A percentile compares a stretch with the other conserved stretches of the same genome.
phyloP scores from a whole-genome alignment of 2,113 vertebrate genomes.

The Aramus guarauna region DNA sequence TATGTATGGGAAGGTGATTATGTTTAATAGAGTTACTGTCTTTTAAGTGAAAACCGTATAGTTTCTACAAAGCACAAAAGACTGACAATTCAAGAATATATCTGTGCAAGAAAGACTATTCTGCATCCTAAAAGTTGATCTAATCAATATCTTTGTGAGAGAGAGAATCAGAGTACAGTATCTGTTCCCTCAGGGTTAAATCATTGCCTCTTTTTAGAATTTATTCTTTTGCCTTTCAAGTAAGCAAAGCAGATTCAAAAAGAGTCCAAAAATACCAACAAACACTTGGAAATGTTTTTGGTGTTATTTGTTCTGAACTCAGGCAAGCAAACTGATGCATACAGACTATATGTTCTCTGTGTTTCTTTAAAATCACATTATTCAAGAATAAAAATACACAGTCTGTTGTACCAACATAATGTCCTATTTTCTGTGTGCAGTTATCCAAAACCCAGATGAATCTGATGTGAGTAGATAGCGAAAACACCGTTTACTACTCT shows the following conservation, averaged over 20 bases:
- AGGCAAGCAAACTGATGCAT: background rate
- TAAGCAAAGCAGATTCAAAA: background rate
- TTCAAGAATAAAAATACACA: background rate
- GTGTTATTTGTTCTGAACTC: background rate
- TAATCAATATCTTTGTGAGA: background rate
- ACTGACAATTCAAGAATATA: background rate
- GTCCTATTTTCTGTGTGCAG: background rate
- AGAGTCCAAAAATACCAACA: background rate
- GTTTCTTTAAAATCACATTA: background rate
- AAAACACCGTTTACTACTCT: constrained; percentile 25
- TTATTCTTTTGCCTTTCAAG: background rate
- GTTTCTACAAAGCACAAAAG: background rate
- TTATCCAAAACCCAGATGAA: background rate
- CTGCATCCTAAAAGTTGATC: background rate
- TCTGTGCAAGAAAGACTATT: background rate
- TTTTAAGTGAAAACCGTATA: background rate
- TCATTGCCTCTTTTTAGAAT: background rate
- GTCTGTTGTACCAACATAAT: background rate
- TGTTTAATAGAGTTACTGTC: background rate
- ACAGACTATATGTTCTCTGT: background rate
- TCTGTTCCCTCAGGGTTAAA: background rate
- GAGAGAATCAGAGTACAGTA: background rate
- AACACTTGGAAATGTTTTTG: background rate
- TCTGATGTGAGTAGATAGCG: background rate
- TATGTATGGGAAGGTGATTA: background rate